phyloP scores from a whole-genome alignment of 1,140 invertebrate genomes.

The Heliothis subflexa region DNA sequence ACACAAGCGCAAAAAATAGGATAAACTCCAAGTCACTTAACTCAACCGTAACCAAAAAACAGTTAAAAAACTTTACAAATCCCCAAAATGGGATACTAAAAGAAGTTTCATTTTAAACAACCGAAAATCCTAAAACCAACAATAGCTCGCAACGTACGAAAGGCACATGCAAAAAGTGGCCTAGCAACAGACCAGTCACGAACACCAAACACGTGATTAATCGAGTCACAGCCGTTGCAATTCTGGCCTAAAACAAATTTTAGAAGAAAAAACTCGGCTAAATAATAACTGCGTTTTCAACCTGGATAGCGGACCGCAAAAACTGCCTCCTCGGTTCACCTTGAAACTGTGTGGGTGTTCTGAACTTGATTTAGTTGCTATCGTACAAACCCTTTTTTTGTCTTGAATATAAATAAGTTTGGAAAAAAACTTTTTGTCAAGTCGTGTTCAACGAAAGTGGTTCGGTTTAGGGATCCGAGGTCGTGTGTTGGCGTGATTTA shows the following conservation, averaged over 20 bases:
- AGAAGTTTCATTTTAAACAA: conserved; percentile 21
- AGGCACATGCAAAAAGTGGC: conserved; percentile 36
- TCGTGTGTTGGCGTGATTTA: conserved; percentile 67
- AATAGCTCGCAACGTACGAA: conserved; percentile 24
- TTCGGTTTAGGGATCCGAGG: conserved; percentile 26
- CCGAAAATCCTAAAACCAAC: conserved; percentile 4
- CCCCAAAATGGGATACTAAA: conserved; percentile 12
- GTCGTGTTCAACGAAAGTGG: conserved; percentile 40
- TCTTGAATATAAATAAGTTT: conserved; percentile 83
- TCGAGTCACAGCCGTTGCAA: conserved; percentile 55
- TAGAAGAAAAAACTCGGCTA: conserved; percentile 56
- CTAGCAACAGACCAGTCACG: conserved; percentile 56
- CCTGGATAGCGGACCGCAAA: conserved; percentile 66
- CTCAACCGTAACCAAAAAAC: conserved; percentile 1
- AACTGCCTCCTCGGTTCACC: conserved; percentile 76
- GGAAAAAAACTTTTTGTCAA: conserved; percentile 64
- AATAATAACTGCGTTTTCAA: conserved; percentile 71
- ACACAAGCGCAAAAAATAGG: neutral
- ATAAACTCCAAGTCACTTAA: neutral
- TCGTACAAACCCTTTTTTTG: conserved; percentile 85
- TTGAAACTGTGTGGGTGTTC: conserved; percentile 76
- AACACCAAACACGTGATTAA: conserved; percentile 54
- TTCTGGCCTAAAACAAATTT: conserved; percentile 56
- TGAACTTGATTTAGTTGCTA: conserved; percentile 83
- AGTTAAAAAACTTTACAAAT: conserved; percentile 11